Evolutionary conservation across 2,797 vertebrate species (phyloP), one percentile per base, ranked within the genome.

Genomic region (Natrix natrix): DNA sequence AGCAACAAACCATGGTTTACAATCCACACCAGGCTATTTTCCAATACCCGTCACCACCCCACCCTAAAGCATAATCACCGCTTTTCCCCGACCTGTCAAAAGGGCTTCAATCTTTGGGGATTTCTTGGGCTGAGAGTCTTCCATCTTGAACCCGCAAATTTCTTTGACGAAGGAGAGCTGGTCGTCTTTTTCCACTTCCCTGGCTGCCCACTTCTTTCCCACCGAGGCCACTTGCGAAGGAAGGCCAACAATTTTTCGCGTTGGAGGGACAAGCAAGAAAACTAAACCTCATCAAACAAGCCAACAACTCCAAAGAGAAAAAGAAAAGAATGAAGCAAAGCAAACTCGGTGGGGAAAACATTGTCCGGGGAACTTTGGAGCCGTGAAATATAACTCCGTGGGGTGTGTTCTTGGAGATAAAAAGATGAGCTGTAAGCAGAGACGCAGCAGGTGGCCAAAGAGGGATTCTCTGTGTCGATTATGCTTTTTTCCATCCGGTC

Each of bases 41-140:
- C 43, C 66, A 17, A n/a, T 20, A 60, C 20, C 32, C 13, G 13
- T 24, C 8, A 13, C 66, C n/a, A 69, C 2, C 5, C 20, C 74
- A 83, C 74, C 74, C 74, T 20, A 43, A 24, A 54, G 4, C 43
- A 10, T 37, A 24, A 7, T 26, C 13, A 32, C 32, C 5, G 16
- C 2, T 0, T 26, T 63, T 48, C 93, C 66, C 97, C 94, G 92
- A 98, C 98, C 98, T 59, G 95, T 98, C 94, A 98, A 98, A 96
- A 94, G 96, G 92, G 98, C 97, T 92, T 97, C 97, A 83, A 97
- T 98, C 24, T 92, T 59, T 0, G 97, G 96, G 43, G 97, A 95
- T 92, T 97, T 98, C 93, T 96, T 98, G 94, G 97, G 97, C 94
- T 90, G 89, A 0, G 97, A 97, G 56, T 97, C 96, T 2, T 56